Base-by-base conservation (phyloP, 2,797 vertebrate species). In the Delichon dasypus region DNA sequence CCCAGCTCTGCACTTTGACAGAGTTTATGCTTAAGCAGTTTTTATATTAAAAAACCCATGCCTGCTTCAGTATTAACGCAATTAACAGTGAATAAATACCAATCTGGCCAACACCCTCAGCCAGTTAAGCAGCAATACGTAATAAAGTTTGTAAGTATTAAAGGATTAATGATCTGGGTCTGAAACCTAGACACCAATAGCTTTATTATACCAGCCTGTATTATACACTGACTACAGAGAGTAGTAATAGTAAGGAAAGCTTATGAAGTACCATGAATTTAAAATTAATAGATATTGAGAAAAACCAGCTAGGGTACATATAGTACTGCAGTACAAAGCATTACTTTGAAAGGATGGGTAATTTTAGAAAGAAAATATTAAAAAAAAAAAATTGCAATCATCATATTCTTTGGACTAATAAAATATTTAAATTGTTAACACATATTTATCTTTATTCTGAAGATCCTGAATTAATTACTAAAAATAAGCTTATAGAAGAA, bases 81-180 rank as follows among this genome's bases (percentile, higher is more conserved):
- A 48, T 74, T 93, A 27, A 32, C 62, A 42, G 34, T 36, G 65
- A 86, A 93, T 94, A 93, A 83, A 95, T 89, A 79, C 54, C 40
- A 83, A 72, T 45, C 25, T 82, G 15, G 11, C 11, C 55, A 71
- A 54, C 81, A 23, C 12, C 76, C 61, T 83, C 64, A 80, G 78
- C 50, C 30, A 76, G 42, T 71, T 94, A 79, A 93, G 68, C 66
- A 92, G 26, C 22, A 93, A 81, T 65, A 48, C 3, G 3, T 32
- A 67, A 29, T 61, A 38, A 92, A 62, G 19, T 62, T 91, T 83
- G 88, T 82, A 51, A 79, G 4, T 55, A 67, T 89, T 77, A 44
- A 18, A 86, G 42, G 34, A 92, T 95, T 74, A 93, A 94, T 62
- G 17, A 78, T 81, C 68, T 85, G 70, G 29, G 44, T 67, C 48